Percentiles rank a stretch among this genome's conserved stretches.
These are phyloP conservation scores for Hydrolagus affinis DNA, from an alignment of 2,113 vertebrate species.

Conservation along the genomic window DNA sequence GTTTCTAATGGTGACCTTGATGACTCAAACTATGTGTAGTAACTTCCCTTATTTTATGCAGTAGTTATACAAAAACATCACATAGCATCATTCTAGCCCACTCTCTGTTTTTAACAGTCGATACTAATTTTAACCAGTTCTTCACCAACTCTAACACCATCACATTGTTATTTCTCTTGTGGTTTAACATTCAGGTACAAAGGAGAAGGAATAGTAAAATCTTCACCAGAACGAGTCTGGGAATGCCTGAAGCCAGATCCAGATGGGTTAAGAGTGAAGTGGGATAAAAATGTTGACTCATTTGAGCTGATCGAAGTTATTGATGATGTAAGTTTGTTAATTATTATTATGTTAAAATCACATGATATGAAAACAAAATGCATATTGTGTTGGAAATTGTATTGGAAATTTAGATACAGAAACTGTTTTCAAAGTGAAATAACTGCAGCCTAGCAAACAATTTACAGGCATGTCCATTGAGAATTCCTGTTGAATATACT, in stretches of 20 bases:
- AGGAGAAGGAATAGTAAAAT: conserved; percentile 66
- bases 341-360: neutral
- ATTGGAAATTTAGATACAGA: neutral
- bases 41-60: too few relatives aligned
- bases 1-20: too few relatives aligned
- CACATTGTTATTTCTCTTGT: neutral
- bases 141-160: too few relatives aligned
- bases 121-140: too few relatives aligned
- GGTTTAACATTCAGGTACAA: conserved; percentile 61
- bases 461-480: neutral
- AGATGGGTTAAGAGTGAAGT: conserved; percentile 68
- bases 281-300: conserved; percentile 81
- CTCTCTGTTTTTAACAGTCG: too few relatives aligned
- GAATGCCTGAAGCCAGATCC: conserved; percentile 72
- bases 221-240: conserved; percentile 65
- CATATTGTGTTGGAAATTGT: neutral
- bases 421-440: neutral
- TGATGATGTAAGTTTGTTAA: conserved; percentile 58
- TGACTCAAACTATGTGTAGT: too few relatives aligned
- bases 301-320: conserved; percentile 72
- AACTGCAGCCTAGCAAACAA: neutral
- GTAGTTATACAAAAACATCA: too few relatives aligned
- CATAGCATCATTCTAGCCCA: too few relatives aligned
- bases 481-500: neutral
- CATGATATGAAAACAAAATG: too few relatives aligned